Conservation (phyloP, 2,888 invertebrate species). For the Orthosia gothica region DNA sequence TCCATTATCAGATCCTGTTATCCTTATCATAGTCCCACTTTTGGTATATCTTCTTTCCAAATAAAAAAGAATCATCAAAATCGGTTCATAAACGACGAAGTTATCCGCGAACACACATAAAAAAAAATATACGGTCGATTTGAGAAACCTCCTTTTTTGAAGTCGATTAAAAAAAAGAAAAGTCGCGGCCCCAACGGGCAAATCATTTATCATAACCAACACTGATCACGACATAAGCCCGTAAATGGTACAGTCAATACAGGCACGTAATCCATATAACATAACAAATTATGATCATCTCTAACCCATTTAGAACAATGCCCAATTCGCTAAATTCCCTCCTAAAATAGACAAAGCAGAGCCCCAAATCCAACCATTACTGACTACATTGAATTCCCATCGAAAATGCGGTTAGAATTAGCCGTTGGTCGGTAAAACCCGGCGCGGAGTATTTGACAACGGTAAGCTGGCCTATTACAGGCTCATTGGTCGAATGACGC, state of each 20-base stretch:
- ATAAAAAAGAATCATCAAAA: too few relatives aligned
- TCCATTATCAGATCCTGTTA: too few relatives aligned
- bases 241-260: slow-evolving; percentile 14
- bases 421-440: slow-evolving; percentile 47
- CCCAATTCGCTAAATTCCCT: slow-evolving; percentile 26
- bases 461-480: slow-evolving; percentile 49
- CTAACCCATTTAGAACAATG: slow-evolving; percentile 44
- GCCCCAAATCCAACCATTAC: slow-evolving; percentile 53
- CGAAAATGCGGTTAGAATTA: slow-evolving; percentile 62
- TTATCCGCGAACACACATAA: too few relatives aligned
- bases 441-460: slow-evolving; percentile 44
- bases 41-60: too few relatives aligned
- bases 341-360: slow-evolving; percentile 58
- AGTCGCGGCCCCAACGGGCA: neutral
- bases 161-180: too few relatives aligned
- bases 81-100: too few relatives aligned
- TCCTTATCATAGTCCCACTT: too few relatives aligned
- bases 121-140: too few relatives aligned
- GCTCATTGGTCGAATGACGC: slow-evolving; percentile 52
- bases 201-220: slow-evolving; percentile 27
- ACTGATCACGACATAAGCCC: neutral
- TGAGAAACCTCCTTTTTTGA: too few relatives aligned
- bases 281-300: slow-evolving; percentile 44
- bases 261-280: neutral
- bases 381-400: slow-evolving; percentile 56